Percentiles rank a stretch among this genome's conserved stretches.
These are phyloP conservation scores for Muntiacus reevesi DNA, from an alignment of 2,113 vertebrate species.

Conservation along the genomic window DNA sequence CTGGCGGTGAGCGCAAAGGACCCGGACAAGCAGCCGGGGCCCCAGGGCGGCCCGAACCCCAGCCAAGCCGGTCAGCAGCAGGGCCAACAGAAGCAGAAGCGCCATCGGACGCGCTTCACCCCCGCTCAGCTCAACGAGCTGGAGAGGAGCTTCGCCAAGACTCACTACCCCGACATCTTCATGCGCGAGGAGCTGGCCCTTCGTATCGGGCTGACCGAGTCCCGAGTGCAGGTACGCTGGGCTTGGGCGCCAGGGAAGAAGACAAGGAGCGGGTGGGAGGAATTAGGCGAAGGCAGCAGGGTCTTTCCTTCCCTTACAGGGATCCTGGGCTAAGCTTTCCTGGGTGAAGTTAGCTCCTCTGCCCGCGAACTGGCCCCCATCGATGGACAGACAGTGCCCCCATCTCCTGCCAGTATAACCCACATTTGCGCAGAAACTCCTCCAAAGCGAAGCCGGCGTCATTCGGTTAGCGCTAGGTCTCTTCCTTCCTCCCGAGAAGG, in stretches of 20 bases:
- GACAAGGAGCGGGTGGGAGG: background rate
- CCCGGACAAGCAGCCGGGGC: slow-evolving; percentile 91
- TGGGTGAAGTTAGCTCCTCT: background rate
- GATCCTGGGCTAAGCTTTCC: background rate
- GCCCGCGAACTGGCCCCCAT: background rate
- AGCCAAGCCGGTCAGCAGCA: slow-evolving; percentile 87
- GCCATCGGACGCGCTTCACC: slow-evolving; percentile 96
- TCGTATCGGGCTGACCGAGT: slow-evolving; percentile 95
- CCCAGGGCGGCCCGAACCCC: slow-evolving; percentile 82
- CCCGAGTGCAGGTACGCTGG: slow-evolving; percentile 92
- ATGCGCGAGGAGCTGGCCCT: slow-evolving; percentile 96
- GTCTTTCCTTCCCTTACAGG: background rate
- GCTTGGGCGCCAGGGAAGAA: background rate
- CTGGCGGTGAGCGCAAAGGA: slow-evolving; percentile 93
- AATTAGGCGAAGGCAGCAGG: background rate
- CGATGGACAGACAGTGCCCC: background rate
- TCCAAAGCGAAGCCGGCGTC: background rate
- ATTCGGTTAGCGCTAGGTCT: background rate
- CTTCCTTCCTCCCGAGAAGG: background rate
- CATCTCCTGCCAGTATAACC: background rate
- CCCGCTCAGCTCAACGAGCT: slow-evolving; percentile 96
- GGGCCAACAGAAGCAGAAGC: slow-evolving; percentile 94
- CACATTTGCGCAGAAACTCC: background rate
- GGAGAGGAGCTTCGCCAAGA: slow-evolving; percentile 97
- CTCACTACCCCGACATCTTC: slow-evolving; percentile 97